These are phyloP conservation scores for Chloebia gouldiae DNA, from an alignment of 2,113 vertebrate species.

Conservation along the genomic window DNA sequence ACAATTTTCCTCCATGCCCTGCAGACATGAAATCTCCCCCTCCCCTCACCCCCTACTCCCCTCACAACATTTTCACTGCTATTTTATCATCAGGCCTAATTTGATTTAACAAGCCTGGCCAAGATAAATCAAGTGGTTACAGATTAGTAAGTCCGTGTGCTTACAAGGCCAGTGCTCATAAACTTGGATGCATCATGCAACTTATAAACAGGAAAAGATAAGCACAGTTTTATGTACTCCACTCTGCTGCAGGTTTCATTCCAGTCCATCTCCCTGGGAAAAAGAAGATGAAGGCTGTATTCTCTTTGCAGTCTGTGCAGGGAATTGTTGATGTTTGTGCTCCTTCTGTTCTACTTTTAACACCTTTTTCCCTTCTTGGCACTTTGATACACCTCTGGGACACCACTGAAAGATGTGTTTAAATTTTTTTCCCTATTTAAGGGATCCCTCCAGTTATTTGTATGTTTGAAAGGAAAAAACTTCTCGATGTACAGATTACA, in stretches of 20 bases:
- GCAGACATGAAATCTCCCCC: background rate
- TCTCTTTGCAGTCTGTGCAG: background rate
- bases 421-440: accelerated
- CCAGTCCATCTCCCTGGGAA: background rate
- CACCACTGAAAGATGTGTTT: background rate
- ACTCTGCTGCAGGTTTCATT: background rate
- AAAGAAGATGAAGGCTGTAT: background rate
- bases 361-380: background rate
- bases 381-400: background rate
- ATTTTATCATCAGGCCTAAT: background rate
- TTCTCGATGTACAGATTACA: background rate
- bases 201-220: conserved; percentile 9
- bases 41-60: accelerated
- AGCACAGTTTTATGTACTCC: background rate
- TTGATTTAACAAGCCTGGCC: background rate
- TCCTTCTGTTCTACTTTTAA: background rate
- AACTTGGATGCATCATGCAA: background rate
- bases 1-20: background rate
- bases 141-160: background rate
- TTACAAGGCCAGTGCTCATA: background rate
- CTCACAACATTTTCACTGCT: background rate
- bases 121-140: background rate
- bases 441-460: background rate
- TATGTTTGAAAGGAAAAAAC: background rate
- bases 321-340: background rate